phyloP scores from a whole-genome alignment of 2,888 invertebrate genomes.

The Lagria hirta region DNA sequence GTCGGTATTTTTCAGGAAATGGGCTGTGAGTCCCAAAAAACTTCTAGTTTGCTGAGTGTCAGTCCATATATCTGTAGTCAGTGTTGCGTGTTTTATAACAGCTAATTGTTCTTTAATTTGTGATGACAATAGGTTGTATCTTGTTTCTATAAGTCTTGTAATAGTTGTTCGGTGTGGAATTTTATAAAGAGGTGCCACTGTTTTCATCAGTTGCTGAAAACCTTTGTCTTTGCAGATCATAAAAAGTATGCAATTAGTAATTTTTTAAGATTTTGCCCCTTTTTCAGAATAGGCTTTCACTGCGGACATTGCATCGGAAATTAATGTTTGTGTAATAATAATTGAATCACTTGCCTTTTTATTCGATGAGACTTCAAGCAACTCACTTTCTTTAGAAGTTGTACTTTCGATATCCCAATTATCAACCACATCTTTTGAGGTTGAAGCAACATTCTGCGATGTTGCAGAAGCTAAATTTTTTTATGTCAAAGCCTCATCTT shows the following conservation, averaged over 20 bases:
- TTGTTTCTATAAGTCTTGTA: neutral
- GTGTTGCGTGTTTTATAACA: conserved; percentile 1
- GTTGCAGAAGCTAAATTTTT: neutral
- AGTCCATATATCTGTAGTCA: conserved; percentile 23
- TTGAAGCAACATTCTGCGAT: neutral
- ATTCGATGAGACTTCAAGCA: no score
- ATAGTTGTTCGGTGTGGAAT: neutral
- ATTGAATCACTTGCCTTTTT: no score
- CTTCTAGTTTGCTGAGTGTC: conserved; percentile 17
- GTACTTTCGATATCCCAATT: neutral
- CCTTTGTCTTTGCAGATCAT: neutral
- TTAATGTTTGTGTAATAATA: no score
- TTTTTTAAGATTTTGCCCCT: neutral
- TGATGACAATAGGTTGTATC: neutral
- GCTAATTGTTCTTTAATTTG: conserved; percentile 7
- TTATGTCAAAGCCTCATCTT: neutral
- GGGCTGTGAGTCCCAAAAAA: conserved; percentile 17
- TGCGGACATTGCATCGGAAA: no score
- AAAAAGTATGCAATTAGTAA: neutral
- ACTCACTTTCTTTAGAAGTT: no score
- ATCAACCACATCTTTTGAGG: neutral
- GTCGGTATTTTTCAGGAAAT: conserved; percentile 7
- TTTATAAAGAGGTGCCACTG: neutral
- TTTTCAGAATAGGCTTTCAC: no score
- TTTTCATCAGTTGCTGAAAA: neutral